These are phyloP conservation scores for Chionis minor DNA, from an alignment of 2,113 vertebrate species.

Conservation along the genomic window DNA sequence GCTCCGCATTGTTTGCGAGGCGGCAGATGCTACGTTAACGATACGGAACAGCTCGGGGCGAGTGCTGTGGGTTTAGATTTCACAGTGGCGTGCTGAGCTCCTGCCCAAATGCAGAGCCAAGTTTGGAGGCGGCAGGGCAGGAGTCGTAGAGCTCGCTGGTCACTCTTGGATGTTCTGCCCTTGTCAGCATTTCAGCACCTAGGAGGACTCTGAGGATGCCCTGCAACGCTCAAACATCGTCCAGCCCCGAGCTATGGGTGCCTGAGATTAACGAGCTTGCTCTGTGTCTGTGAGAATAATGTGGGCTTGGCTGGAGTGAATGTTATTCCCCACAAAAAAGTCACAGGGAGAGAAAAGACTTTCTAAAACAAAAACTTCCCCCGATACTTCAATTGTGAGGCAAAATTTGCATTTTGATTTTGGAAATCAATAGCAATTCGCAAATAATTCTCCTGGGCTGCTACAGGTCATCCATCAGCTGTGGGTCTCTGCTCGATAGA, in stretches of 20 bases:
- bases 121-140: background rate
- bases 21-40: background rate
- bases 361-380: background rate
- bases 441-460: background rate
- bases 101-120: accelerated
- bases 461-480: slow-evolving; percentile 5
- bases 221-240: background rate
- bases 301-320: background rate
- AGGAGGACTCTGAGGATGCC: background rate
- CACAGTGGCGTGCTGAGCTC: background rate
- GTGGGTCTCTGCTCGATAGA: background rate
- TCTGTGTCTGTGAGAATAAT: accelerated
- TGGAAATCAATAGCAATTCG: slow-evolving; percentile 4
- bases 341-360: background rate
- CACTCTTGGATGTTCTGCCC: accelerated
- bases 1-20: accelerated
- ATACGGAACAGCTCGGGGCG: accelerated
- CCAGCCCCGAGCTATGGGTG: too few species aligned
- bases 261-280: background rate
- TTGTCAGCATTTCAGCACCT: accelerated
- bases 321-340: background rate
- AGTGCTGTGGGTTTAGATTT: accelerated
- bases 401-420: slow-evolving; percentile 33
- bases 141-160: background rate
- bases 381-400: background rate